Conservation (phyloP, 1,140 invertebrate species). For the Neodiprion virginianus region DNA sequence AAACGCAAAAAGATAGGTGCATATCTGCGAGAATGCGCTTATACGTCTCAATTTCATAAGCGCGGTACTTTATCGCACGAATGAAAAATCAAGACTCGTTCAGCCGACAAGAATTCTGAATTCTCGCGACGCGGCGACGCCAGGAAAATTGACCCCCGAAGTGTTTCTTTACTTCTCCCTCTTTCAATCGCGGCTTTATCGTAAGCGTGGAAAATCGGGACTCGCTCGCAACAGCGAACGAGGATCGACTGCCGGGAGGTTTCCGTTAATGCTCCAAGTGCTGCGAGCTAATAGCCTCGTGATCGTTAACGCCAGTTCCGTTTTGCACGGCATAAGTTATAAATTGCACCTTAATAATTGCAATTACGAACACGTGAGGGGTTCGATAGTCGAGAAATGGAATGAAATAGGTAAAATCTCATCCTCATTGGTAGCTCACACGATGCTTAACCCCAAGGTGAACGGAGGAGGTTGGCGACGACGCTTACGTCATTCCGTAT, state of each 20-base stretch:
- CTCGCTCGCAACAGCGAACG: background rate
- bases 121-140: background rate
- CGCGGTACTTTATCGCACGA: background rate
- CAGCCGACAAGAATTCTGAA: background rate
- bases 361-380: background rate
- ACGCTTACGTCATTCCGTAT: slow-evolving; percentile 53
- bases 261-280: background rate
- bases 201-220: background rate
- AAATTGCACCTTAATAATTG: background rate
- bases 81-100: background rate
- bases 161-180: background rate
- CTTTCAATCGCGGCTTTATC: background rate
- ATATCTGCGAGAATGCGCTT: too few species aligned
- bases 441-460: background rate
- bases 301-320: slow-evolving; percentile 4
- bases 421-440: background rate
- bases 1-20: too few species aligned
- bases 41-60: too few species aligned
- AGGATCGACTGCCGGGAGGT: background rate
- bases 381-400: background rate
- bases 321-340: background rate
- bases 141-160: too few species aligned
- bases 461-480: slow-evolving; percentile 9
- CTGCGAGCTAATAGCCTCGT: background rate
- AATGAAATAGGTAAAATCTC: background rate